A percentile compares a stretch with the other conserved stretches of the same genome.
phyloP scores from a whole-genome alignment of 1,140 invertebrate genomes.

The Drosophila rufa region DNA sequence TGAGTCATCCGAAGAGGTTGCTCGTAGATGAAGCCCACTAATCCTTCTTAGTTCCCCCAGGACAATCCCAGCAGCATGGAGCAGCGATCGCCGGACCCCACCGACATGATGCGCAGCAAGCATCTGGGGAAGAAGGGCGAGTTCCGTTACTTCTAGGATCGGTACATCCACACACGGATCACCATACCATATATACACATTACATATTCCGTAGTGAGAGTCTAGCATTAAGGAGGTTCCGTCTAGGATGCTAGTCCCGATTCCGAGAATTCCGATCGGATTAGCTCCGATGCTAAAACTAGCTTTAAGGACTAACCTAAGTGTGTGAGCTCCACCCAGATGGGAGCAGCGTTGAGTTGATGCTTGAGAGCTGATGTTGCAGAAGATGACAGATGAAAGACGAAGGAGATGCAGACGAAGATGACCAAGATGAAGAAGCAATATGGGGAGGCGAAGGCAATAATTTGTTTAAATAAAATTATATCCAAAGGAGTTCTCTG shows the following conservation, averaged over 20 bases:
- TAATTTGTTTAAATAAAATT: slow-evolving; percentile 71
- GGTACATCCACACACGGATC: not conserved
- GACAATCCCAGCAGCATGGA: slow-evolving; percentile 83
- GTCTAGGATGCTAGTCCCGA: slow-evolving; percentile 30
- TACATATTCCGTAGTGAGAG: slow-evolving; percentile 51
- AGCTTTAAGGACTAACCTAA: slow-evolving; percentile 76
- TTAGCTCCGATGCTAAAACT: slow-evolving; percentile 51
- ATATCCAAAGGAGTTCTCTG: slow-evolving; percentile 51
- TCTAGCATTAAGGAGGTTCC: slow-evolving; percentile 30
- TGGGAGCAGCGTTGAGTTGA: slow-evolving; percentile 16
- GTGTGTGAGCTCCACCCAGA: slow-evolving; percentile 38
- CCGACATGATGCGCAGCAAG: slow-evolving; percentile 94
- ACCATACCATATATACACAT: slow-evolving; percentile 43
- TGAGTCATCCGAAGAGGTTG: slow-evolving; percentile 2
- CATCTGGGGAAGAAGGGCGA: slow-evolving; percentile 97
- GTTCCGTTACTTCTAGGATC: slow-evolving; percentile 95
- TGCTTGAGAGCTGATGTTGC: slow-evolving; percentile 5
- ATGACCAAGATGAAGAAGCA: slow-evolving; percentile 12
- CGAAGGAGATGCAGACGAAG: not conserved
- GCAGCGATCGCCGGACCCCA: slow-evolving; percentile 86
- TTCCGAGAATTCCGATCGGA: slow-evolving; percentile 20
- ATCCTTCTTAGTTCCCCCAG: slow-evolving; percentile 58
- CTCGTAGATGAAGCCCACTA: not conserved
- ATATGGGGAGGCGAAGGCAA: slow-evolving; percentile 56
- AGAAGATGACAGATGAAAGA: slow-evolving; percentile 13